Base-by-base conservation (phyloP, 2,888 invertebrate genomes). In the Julus scanicus region DNA sequence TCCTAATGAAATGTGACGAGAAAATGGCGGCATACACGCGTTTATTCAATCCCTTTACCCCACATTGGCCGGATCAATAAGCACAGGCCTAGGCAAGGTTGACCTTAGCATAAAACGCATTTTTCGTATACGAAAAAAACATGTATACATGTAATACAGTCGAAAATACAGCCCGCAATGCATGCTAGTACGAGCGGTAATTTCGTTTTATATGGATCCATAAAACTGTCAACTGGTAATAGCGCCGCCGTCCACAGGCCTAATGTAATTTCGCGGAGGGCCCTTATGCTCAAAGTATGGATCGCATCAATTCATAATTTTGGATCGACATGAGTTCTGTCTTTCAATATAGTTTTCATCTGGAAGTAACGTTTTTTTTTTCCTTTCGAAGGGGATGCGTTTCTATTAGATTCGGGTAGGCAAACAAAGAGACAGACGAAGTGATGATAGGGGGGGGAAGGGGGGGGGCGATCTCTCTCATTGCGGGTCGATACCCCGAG, bases 221-320 rank as follows among this genome's bases (percentile, higher is more conserved):
- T 71, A 71, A 71, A 71, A 71, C 71, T 71, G 71, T 71, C 71
- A 71, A 20, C 71, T 71, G 20, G 71, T 71, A 71, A 71, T 71
- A 71, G 71, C 71, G 71, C 71, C 53, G 15, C 53, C 71, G 71
- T 71, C 71, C 71, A 9, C 71, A 20, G 29, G 71, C 71, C 71
- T 71, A 71, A 71, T 71, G 71, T 20, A 71, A 71, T 71, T 71
- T 71, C 71, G 71, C 9, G 20, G 20, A 71, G 71, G 71, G 20
- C 71, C 29, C 71, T 71, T 20, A 71, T 71, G 71, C 71, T 71
- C 20, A 71, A 71, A 71, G 20, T 71, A 71, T 71, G 71, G 71
- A 71, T 71, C 71, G 71, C 71, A 71, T 71, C 71, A 71, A 71
- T 71, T 71, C 71, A 71, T 71, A 71, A 71, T 71, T 71, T 71